Conservation (phyloP, 2,113 vertebrate species). For the Chionodraco myersi region DNA sequence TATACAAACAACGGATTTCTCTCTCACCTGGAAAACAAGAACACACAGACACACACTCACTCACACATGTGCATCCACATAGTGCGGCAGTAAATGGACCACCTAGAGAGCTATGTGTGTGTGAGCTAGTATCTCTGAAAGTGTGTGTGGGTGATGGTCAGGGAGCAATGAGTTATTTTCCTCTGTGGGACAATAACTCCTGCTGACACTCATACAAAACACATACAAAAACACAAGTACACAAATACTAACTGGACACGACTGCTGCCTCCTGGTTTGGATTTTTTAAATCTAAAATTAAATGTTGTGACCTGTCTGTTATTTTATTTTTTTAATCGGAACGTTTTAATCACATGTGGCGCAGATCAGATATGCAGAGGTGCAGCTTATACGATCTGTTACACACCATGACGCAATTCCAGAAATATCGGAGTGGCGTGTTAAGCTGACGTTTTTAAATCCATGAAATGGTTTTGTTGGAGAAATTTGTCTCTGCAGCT, state of each 20-base stretch:
- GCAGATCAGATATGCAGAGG: constrained; percentile 44
- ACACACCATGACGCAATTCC: constrained; percentile 25
- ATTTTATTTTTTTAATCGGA: not conserved
- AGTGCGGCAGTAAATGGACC: constrained; percentile 56
- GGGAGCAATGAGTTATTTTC: constrained; percentile 17
- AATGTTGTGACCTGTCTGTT: not conserved
- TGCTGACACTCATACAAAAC: constrained; percentile 25
- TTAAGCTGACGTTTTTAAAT: not conserved
- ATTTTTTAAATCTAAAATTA: not conserved
- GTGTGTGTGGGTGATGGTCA: constrained; percentile 27
- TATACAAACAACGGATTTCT: constrained; percentile 28
- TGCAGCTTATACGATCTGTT: constrained; percentile 1
- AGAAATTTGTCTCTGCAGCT: constrained; percentile 34
- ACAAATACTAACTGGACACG: constrained; percentile 9
- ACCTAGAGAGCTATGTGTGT: constrained; percentile 40
- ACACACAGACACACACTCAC: constrained; percentile 38
- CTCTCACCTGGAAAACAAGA: constrained; percentile 35
- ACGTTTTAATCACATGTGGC: constrained; percentile 44
- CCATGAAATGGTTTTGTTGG: constrained; percentile 8
- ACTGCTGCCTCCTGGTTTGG: constrained; percentile 3
- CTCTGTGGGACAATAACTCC: constrained; percentile 45
- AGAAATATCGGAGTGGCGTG: constrained; percentile 11
- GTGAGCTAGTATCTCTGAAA: not conserved
- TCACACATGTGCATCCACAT: constrained; percentile 35
- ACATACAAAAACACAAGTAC: not conserved